Evolutionary conservation across 2,113 vertebrate species (phyloP).

Genomic region (Coreoperca whiteheadi): DNA sequence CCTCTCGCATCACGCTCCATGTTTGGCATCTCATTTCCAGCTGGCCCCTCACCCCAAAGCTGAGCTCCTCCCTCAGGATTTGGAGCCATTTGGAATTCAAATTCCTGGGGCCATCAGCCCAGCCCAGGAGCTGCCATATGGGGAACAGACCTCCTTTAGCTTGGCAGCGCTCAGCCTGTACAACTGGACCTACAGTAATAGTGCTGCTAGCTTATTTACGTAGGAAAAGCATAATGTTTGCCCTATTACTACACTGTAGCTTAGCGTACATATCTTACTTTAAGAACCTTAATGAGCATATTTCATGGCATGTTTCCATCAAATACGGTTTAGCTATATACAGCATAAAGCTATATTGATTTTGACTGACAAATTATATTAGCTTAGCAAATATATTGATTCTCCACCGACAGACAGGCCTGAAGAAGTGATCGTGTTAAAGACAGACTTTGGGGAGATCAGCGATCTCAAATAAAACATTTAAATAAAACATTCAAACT

Average conservation of each 20-base stretch:
- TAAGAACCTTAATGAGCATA: not conserved
- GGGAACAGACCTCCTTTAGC: slow-evolving; percentile 62
- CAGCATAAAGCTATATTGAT: not conserved
- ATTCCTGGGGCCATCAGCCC: slow-evolving; percentile 72
- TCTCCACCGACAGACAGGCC: not conserved
- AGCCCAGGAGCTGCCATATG: slow-evolving; percentile 71
- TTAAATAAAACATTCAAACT: slow-evolving; percentile 51
- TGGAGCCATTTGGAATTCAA: slow-evolving; percentile 74
- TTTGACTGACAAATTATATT: not conserved
- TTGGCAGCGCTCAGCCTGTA: slow-evolving; percentile 42
- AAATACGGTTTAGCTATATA: not conserved
- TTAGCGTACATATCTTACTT: not conserved
- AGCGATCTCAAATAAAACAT: slow-evolving; percentile 21
- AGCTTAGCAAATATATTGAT: not conserved
- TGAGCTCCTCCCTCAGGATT: slow-evolving; percentile 73
- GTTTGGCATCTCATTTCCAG: slow-evolving; percentile 66
- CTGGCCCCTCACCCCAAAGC: slow-evolving; percentile 69
- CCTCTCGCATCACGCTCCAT: slow-evolving; percentile 39
- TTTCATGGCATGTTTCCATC: not conserved
- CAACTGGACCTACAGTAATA: slow-evolving; percentile 43
- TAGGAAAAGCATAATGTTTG: slow-evolving; percentile 2
- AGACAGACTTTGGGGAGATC: not conserved
- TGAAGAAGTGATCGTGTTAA: not conserved
- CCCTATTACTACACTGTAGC: not conserved
- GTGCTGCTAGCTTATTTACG: slow-evolving; percentile 20